Evolutionary conservation across 2,888 invertebrate species (phyloP).

Genomic region (Eupeodes latifasciatus): DNA sequence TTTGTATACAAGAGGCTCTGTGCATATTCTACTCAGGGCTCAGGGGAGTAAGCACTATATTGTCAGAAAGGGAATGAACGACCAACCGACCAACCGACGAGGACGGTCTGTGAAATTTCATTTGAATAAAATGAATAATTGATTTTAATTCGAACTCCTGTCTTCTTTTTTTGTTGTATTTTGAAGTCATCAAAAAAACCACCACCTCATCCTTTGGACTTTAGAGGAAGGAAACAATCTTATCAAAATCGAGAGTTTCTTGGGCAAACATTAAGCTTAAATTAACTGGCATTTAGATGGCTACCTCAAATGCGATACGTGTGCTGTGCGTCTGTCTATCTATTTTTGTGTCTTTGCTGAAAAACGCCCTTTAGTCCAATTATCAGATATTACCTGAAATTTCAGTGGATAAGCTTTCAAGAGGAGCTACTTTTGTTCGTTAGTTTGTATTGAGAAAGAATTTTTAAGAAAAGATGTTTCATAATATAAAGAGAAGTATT

Average conservation of each 20-base stretch:
- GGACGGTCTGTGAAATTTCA: conserved; percentile 57
- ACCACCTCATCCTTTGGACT: not conserved
- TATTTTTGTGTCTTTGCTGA: not conserved
- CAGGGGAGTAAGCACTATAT: not conserved
- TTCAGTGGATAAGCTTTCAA: conserved; percentile 8
- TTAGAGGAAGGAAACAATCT: not conserved
- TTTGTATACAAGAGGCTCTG: not conserved
- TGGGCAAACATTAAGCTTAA: conserved; percentile 55
- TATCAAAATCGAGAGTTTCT: conserved; percentile 19
- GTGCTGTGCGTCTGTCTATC: conserved; percentile 39
- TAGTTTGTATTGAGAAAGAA: not conserved
- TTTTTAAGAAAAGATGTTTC: not conserved
- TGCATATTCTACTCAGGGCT: not conserved
- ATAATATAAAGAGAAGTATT: not conserved
- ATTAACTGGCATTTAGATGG: conserved; percentile 68
- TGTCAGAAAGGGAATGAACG: not conserved
- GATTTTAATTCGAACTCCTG: conserved; percentile 62
- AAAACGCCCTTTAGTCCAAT: conserved; percentile 67
- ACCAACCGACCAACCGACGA: not conserved
- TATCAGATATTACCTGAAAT: conserved; percentile 60
- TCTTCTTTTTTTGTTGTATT: not conserved
- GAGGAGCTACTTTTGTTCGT: not conserved
- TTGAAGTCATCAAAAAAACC: not conserved
- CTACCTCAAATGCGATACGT: conserved; percentile 46
- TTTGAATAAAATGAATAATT: conserved; percentile 76